A percentile compares a stretch with the other conserved stretches of the same genome.
phyloP scores from a whole-genome alignment of 2,888 invertebrate species.

The Parasteatoda lunata region DNA sequence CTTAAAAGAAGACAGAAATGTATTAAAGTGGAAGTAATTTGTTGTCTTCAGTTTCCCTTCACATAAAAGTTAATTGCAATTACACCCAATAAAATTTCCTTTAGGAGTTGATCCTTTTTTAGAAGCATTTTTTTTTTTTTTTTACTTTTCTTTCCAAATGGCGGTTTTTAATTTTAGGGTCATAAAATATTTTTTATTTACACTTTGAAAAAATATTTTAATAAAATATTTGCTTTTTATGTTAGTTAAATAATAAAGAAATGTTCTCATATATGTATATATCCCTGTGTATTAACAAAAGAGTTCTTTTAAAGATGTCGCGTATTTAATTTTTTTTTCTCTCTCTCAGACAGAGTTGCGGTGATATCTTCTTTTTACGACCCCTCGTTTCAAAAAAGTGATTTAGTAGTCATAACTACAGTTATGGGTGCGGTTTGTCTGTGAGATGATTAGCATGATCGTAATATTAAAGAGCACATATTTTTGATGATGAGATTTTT shows the following conservation, averaged over 20 bases:
- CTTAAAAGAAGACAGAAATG: background rate
- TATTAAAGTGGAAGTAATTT: background rate
- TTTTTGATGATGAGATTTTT: too few relatives aligned
- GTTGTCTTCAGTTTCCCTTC: background rate
- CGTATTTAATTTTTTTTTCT: background rate
- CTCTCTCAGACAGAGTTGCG: conserved; percentile 15
- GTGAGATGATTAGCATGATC: background rate
- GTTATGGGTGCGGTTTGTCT: background rate
- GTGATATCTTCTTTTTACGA: background rate
- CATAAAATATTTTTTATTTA: background rate
- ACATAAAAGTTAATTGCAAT: background rate
- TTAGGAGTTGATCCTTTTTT: too few relatives aligned
- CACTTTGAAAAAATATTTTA: background rate
- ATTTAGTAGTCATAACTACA: background rate
- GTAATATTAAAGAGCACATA: background rate
- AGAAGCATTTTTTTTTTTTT: too few relatives aligned
- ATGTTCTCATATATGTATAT: background rate
- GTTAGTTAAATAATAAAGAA: background rate
- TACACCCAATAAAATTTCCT: background rate
- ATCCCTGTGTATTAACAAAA: background rate
- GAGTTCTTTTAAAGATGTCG: background rate
- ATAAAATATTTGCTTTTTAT: background rate
- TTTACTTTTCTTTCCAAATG: too few relatives aligned
- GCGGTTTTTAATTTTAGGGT: background rate
- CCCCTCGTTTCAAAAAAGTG: background rate